phyloP scores from a whole-genome alignment of 2,113 vertebrate genomes.

The Triplophysa rosa region DNA sequence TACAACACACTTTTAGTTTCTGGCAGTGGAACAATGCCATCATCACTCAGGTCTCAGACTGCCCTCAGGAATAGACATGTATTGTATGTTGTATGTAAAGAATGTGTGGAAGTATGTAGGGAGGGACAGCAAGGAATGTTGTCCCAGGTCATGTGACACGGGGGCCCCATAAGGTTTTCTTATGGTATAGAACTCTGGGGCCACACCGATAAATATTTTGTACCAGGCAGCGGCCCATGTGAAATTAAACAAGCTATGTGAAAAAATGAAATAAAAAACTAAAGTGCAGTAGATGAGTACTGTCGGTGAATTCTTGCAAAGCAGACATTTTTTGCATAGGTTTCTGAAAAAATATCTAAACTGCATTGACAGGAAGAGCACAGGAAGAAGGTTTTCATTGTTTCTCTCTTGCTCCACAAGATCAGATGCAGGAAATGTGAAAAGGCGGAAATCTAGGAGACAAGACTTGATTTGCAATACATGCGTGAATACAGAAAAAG shows the following conservation, averaged over 20 bases:
- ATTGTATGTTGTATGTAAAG: background rate
- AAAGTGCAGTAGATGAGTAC: background rate
- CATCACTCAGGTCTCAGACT: background rate
- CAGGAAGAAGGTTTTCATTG: constrained; percentile 63
- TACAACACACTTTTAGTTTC: background rate
- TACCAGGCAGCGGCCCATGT: background rate
- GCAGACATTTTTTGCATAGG: background rate
- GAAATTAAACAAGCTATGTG: background rate
- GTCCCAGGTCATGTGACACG: background rate
- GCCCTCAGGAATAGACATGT: background rate
- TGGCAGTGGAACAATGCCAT: background rate
- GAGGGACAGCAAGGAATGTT: too few relatives aligned
- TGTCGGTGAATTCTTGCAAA: too few relatives aligned
- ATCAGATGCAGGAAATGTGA: constrained; percentile 49
- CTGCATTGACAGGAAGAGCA: constrained; percentile 46
- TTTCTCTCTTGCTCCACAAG: constrained; percentile 45
- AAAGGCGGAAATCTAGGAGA: constrained; percentile 56
- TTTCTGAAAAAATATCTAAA: background rate
- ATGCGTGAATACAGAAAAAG: background rate
- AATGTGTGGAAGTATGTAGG: too few relatives aligned
- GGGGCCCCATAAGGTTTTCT: background rate
- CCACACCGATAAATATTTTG: background rate
- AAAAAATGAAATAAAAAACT: background rate
- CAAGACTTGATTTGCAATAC: constrained; percentile 28
- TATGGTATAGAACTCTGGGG: background rate